Evolutionary conservation across 2,888 invertebrate species (phyloP), one percentile per base, ranked within the genome.

Genomic region (Xanthorhoe spadicearia): DNA sequence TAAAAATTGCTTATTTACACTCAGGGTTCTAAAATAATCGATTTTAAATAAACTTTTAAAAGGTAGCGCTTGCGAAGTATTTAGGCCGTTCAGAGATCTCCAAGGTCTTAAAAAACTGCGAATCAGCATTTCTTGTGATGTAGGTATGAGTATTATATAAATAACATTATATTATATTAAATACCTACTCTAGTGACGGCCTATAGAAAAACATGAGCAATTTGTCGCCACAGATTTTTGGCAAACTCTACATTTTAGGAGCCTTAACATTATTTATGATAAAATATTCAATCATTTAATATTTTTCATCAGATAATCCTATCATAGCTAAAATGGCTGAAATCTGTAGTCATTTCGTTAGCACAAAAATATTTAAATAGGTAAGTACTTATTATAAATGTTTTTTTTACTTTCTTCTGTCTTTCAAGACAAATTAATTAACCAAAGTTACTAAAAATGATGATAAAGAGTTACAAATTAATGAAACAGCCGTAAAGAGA

Each of bases 401-500:
- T n/a, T n/a, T n/a, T 43, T 13, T 13, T 13, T 13, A 43, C 2
- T 43, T 2, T 13, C 10, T 43, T 43, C 13, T 43, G 13, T 13
- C 13, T 13, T 43, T 43, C 13, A 13, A 13, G 13, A 13, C 38
- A 38, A 38, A 32, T 4, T n/a, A n/a, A n/a, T n/a, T n/a, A n/a
- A n/a, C n/a, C n/a, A n/a, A n/a, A n/a, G n/a, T n/a, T n/a, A n/a
- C n/a, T n/a, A n/a, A n/a, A n/a, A n/a, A 2, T 10, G 2, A 8
- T 38, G 35, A 38, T 38, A 32, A 32, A 7, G 32, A 32, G 8
- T 52, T 63, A 46, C 13, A 57, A 63, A 48, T 61, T 51, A 56
- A 56, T 48, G n/a, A 50, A 64, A 66, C 66, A 69, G 67, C 63
- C 52, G n/a, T n/a, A 17, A 48, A 59, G 60, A 64, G 68, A 66